Percentiles rank a stretch among this genome's conserved stretches.
These are phyloP conservation scores for Megathymus violae DNA, from an alignment of 1,140 invertebrate species.

Conservation along the genomic window DNA sequence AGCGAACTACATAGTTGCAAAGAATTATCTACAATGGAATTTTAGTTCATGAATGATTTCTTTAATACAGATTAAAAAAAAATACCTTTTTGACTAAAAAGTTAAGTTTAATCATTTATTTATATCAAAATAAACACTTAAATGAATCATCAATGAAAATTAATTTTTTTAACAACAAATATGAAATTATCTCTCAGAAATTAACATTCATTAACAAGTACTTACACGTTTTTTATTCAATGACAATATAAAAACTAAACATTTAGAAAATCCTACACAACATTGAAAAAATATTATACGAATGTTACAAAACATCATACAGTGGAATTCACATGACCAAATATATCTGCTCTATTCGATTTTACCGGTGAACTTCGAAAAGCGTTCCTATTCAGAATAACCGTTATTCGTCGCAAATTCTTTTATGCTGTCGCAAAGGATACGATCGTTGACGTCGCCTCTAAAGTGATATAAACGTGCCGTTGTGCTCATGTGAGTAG, in stretches of 20 bases:
- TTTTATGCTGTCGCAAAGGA: constrained; percentile 4
- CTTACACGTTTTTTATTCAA: too few species aligned
- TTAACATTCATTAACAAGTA: too few species aligned
- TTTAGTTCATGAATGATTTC: background rate
- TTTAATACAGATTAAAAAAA: background rate
- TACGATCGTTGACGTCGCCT: background rate
- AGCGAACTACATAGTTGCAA: background rate
- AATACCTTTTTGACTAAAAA: too few species aligned
- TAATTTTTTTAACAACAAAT: too few species aligned
- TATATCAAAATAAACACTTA: too few species aligned
- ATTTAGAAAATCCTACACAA: background rate
- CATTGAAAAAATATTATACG: constrained; percentile 1
- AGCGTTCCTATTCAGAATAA: constrained; percentile 12
- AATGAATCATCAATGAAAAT: too few species aligned
- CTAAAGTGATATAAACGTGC: constrained; percentile 1
- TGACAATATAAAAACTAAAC: too few species aligned
- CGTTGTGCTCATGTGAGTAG: constrained; percentile 1
- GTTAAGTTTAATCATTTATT: too few species aligned
- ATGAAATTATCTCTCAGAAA: too few species aligned
- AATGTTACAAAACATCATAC: background rate
- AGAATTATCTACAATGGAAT: background rate
- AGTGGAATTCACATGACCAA: background rate
- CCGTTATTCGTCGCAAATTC: constrained; percentile 8
- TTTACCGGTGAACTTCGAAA: constrained; percentile 2
- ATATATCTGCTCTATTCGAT: background rate